A percentile compares a stretch with the other conserved stretches of the same genome.
phyloP scores from a whole-genome alignment of 2,113 vertebrate genomes.

The Tupaia tana region DNA sequence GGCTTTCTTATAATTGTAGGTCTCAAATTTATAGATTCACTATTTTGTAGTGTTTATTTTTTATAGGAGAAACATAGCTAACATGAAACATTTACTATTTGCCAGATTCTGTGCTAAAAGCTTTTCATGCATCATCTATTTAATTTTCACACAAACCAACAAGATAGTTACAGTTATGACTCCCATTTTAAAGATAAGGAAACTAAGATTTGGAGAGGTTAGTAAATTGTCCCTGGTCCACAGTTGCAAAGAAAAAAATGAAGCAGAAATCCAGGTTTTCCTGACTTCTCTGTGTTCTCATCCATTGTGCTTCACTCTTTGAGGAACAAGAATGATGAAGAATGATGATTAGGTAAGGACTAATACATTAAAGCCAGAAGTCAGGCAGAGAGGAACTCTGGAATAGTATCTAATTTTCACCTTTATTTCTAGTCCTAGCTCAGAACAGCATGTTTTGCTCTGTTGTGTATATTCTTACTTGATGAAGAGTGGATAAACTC shows the following conservation, averaged over 20 bases:
- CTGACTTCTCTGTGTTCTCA: neutral
- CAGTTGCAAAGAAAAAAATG: neutral
- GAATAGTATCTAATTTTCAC: neutral
- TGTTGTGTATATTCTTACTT: slow-evolving; percentile 13
- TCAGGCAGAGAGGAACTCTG: neutral
- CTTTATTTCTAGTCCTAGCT: neutral
- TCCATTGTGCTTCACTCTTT: neutral
- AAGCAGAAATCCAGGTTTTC: neutral
- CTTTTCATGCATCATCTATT: neutral
- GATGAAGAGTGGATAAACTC: neutral
- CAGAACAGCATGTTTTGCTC: neutral
- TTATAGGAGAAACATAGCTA: neutral
- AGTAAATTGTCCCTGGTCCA: neutral
- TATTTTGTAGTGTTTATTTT: neutral
- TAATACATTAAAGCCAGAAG: neutral
- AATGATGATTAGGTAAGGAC: neutral
- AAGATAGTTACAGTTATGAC: neutral
- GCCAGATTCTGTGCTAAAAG: neutral
- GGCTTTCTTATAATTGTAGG: neutral
- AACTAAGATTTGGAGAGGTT: neutral
- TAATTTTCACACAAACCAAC: neutral
- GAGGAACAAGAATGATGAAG: neutral
- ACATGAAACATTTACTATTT: neutral
- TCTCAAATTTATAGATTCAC: neutral
- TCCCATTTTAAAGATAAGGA: neutral